Evolutionary conservation across 2,888 invertebrate genomes (phyloP), one percentile per base, ranked within the genome.

Genomic region (Sarcophaga subvicina): DNA sequence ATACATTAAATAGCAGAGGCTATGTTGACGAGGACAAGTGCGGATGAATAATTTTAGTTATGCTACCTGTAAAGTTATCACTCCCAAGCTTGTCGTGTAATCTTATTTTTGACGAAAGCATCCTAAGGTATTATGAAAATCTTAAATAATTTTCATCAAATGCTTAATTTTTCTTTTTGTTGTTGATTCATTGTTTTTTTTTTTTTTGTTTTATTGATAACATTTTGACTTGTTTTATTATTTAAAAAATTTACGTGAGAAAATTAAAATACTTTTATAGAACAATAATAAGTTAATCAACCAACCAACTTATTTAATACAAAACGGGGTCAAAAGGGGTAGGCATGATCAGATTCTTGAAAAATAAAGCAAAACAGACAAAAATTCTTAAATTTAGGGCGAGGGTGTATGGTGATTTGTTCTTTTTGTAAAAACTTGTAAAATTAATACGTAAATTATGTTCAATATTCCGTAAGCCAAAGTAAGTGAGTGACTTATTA

Each of bases 111-210:
- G 37, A 8, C 37, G 37, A 37, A 37, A 6, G 37, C 37, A 6
- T 37, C 8, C 37, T 2, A 37, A 4, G 14, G 14, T 49, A 12
- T 14, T 49, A 49, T 49, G 11, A 14, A 49, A 49, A 49, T 47
- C 62, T 83, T 22, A 27, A 25, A 0, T 8, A 22, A 71, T 47
- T 83, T 83, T 77, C 82, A 45, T 82, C 82, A 77, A 64, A 70
- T 77, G 82, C 71, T 82, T 10, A 66, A 75, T 22, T 14, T 12
- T 14, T 47, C 25, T 59, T 27, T 22, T 37, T 1, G 6, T 8
- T 59, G 8, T 66, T 59, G 49, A 71, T 66, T 72, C n/a, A 37
- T 25, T 54, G 25, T 25, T 62, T 62, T 17, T 67, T 72, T n/a
- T n/a, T 22, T n/a, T 37, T 17, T 17, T 20, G 20, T 2, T 17